A percentile compares a stretch with the other conserved stretches of the same genome.
Conservation (phyloP, 92 coral and sea anemone genomes). For the Phenganax marumi region DNA sequence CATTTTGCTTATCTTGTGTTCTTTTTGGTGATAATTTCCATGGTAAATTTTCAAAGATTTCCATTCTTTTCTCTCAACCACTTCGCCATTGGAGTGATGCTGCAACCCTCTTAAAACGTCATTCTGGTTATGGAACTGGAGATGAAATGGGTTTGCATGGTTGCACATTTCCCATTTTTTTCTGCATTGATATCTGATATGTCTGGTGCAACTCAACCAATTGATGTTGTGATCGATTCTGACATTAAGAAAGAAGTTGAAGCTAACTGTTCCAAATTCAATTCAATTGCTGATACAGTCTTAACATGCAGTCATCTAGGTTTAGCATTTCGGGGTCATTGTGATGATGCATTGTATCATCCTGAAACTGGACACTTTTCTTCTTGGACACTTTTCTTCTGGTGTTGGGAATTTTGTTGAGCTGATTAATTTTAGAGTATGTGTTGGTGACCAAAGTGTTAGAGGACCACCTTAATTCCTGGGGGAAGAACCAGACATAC, state of each 20-base stretch:
- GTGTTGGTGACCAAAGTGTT: conserved; percentile 16
- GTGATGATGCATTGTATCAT: too few relatives aligned
- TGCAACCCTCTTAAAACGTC: neutral
- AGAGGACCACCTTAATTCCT: too few relatives aligned
- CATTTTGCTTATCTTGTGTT: too few relatives aligned
- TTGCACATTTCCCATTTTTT: neutral
- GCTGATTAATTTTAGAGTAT: conserved; percentile 6
- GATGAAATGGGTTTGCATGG: conserved; percentile 10
- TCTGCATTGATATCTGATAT: neutral
- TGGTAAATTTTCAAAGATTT: neutral
- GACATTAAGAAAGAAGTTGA: neutral
- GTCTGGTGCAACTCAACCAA: neutral
- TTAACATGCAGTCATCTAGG: conserved; percentile 6
- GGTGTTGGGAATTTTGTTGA: conserved; percentile 12
- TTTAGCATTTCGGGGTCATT: conserved; percentile 1
- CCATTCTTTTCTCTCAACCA: neutral
- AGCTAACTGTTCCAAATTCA: neutral
- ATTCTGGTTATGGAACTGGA: neutral
- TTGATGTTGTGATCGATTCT: neutral
- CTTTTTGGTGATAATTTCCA: too few relatives aligned
- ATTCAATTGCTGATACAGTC: conserved; percentile 1
- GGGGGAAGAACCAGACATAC: too few relatives aligned
- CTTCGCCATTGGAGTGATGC: neutral
- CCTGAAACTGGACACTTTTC: too few relatives aligned
- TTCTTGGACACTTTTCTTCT: too few relatives aligned